Conservation (phyloP, 2,797 vertebrate species). For the Siniperca scherzeri region DNA sequence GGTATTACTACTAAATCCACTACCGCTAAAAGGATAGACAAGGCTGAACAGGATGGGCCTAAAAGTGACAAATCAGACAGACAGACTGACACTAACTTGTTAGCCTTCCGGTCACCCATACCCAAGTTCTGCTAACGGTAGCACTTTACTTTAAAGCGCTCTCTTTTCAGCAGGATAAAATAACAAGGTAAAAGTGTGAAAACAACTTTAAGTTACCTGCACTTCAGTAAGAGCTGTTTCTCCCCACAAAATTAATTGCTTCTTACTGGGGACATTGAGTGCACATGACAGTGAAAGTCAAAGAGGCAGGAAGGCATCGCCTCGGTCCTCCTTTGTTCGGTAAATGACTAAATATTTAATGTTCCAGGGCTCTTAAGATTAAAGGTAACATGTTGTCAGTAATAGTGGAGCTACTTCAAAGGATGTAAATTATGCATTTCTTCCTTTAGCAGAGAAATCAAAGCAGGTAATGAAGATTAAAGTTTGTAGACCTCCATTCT, state of each 20-base stretch:
- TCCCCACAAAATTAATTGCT: slow-evolving; percentile 85
- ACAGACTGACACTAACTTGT: slow-evolving; percentile 75
- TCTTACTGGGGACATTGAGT: slow-evolving; percentile 85
- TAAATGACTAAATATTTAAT: slow-evolving; percentile 91
- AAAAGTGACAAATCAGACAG: slow-evolving; percentile 63
- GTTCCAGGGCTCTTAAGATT: slow-evolving; percentile 88
- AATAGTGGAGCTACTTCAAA: slow-evolving; percentile 89
- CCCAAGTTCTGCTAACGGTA: slow-evolving; percentile 81
- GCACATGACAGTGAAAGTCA: slow-evolving; percentile 85
- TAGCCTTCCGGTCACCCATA: slow-evolving; percentile 85
- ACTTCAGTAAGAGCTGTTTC: slow-evolving; percentile 79
- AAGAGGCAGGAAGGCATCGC: slow-evolving; percentile 83
- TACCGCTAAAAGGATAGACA: slow-evolving; percentile 30
- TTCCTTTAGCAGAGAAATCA: slow-evolving; percentile 88
- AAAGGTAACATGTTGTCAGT: slow-evolving; percentile 91
- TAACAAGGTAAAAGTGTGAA: slow-evolving; percentile 82
- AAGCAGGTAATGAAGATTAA: slow-evolving; percentile 90
- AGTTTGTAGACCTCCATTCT: slow-evolving; percentile 81
- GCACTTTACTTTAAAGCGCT: slow-evolving; percentile 87
- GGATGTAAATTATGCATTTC: slow-evolving; percentile 90
- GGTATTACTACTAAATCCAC: slow-evolving; percentile 53
- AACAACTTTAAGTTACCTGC: slow-evolving; percentile 84
- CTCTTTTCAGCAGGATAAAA: slow-evolving; percentile 81
- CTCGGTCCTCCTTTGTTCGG: slow-evolving; percentile 87
- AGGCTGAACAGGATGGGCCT: slow-evolving; percentile 35